Base-by-base conservation (phyloP, 2,888 invertebrate genomes). In the Bimastos eiseni region DNA sequence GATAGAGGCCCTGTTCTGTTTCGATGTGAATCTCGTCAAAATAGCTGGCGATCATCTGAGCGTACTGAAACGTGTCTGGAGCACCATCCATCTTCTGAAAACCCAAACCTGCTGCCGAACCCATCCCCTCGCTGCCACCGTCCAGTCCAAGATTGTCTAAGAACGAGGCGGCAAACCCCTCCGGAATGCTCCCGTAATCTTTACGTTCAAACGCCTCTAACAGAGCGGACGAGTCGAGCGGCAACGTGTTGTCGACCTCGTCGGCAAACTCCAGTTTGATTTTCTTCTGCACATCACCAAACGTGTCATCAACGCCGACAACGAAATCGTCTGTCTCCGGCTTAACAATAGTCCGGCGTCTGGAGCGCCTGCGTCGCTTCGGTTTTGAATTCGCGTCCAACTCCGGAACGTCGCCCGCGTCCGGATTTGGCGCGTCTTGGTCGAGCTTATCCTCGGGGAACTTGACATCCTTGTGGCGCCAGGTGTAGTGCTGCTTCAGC, bases 401-500 rank as follows among this genome's bases (percentile, higher is more conserved):
- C 41, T 34, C 34, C 15, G 89, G 30, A 21, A 30, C 30, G 24
- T 44, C 70, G n/a, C 70, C 70, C n/a, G 30, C 70, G 17, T 70
- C 83, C 2, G 17, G 70, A 34, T n/a, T 33, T 11, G 86, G 34
- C 41, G 84, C 49, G 36, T 55, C 90, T n/a, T 49, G 37, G 24
- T 34, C 34, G n/a, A 41, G 36, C 37, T 17, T 38, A 30, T 83
- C 84, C 41, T 19, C 89, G 49, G 89, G 84, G 30, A 91, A 89
- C 89, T 89, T 91, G 17, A 89, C 37, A 44, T 91, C 91, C 36
- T 91, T 91, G 86, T 92, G 92, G 21, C 92, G 83, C 92, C 92
- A 92, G 0, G 92, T 92, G 91, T 91, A 91, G 88, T 92, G 92
- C 91, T 92, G 92, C 70, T 92, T 92, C 88, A 92, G 91, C 15